Evolutionary conservation across 2,797 vertebrate genomes (phyloP).

Genomic region (Pangasius krempfi): DNA sequence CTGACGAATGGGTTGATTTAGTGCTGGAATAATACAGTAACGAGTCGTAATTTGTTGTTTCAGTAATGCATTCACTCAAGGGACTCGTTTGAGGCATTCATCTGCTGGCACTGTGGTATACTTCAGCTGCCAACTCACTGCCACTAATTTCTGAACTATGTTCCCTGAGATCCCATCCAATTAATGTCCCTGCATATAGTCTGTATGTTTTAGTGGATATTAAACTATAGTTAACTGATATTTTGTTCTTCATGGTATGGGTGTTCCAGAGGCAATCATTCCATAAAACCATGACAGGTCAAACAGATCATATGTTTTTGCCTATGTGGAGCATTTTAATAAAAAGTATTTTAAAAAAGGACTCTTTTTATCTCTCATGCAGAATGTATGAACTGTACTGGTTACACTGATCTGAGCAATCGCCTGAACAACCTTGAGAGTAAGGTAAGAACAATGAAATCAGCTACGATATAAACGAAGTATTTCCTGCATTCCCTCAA

Average conservation of each 20-base stretch:
- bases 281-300: background rate
- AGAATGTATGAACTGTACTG: slow-evolving; percentile 64
- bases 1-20: slow-evolving; percentile 28
- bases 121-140: slow-evolving; percentile 22
- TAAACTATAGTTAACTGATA: background rate
- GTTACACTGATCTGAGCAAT: slow-evolving; percentile 52
- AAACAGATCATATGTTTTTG: background rate
- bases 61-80: slow-evolving; percentile 25
- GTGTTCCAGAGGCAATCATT: background rate
- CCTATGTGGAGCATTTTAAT: background rate
- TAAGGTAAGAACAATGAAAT: slow-evolving; percentile 52
- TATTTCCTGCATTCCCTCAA: background rate
- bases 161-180: slow-evolving; percentile 69
- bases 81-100: slow-evolving; percentile 30
- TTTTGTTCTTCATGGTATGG: background rate
- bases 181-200: slow-evolving; percentile 49
- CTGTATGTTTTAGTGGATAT: slow-evolving; percentile 3
- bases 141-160: slow-evolving; percentile 17
- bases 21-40: slow-evolving; percentile 34
- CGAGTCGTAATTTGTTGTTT: slow-evolving; percentile 34
- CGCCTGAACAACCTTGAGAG: slow-evolving; percentile 57
- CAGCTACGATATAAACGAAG: background rate
- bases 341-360: background rate
- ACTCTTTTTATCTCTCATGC: background rate
- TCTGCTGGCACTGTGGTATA: slow-evolving; percentile 17